Percentiles rank a stretch among this genome's conserved stretches.
Evolutionary conservation across 2,797 vertebrate genomes (phyloP).

Genomic region (Mycteria americana): DNA sequence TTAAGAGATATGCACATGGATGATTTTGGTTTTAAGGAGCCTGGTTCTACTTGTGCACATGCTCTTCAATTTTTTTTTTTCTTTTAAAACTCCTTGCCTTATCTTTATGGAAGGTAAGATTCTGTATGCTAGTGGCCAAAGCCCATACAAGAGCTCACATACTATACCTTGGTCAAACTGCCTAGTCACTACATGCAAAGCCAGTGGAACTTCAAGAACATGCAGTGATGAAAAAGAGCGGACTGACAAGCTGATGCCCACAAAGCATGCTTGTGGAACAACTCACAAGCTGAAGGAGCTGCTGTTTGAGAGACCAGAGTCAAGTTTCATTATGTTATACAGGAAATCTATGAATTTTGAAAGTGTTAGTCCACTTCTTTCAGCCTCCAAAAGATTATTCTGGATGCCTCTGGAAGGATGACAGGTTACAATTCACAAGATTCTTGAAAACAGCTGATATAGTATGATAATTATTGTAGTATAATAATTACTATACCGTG

Average conservation of each 20-base stretch:
- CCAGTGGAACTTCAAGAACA: background rate
- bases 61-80: background rate
- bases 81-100: background rate
- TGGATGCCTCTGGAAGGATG: background rate
- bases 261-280: background rate
- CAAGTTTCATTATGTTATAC: background rate
- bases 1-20: background rate
- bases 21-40: background rate
- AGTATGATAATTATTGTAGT: background rate
- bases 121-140: background rate
- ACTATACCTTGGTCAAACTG: background rate
- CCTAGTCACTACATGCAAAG: background rate
- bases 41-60: background rate
- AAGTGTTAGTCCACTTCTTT: background rate
- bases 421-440: background rate
- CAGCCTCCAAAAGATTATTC: background rate
- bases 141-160: background rate
- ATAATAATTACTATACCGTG: background rate
- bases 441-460: background rate
- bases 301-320: background rate
- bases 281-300: background rate
- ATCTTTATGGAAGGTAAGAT: background rate
- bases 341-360: background rate
- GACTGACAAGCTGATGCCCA: background rate
- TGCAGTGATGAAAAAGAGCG: background rate